Conservation (phyloP, 2,797 vertebrate genomes). For the Molothrus aeneus region DNA sequence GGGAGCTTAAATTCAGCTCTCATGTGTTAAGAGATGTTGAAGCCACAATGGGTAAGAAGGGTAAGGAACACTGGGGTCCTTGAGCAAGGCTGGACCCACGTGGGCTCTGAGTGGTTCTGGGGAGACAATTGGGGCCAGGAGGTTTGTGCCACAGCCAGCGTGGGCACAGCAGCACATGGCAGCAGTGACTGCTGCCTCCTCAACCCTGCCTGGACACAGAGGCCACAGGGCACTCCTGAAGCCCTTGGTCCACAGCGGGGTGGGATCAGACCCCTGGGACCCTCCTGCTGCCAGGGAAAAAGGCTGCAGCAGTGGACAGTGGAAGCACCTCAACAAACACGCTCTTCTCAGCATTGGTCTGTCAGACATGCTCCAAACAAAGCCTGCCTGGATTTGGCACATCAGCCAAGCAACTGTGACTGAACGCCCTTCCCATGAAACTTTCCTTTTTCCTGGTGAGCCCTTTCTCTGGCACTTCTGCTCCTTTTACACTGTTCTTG, state of each 20-base stretch:
- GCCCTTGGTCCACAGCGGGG: not conserved
- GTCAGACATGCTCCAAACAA: not conserved
- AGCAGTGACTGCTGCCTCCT: not conserved
- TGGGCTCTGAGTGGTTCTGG: not conserved
- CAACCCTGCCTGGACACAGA: accelerated
- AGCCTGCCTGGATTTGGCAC: not conserved
- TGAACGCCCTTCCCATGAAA: accelerated
- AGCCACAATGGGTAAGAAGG: not conserved
- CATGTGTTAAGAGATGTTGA: not conserved
- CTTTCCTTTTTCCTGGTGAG: accelerated
- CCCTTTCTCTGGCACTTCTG: not conserved
- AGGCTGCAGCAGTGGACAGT: not conserved
- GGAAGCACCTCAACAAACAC: not conserved
- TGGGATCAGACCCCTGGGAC: not conserved
- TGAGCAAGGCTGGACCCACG: not conserved
- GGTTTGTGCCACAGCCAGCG: not conserved
- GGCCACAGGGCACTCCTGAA: not conserved
- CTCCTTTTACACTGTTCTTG: accelerated
- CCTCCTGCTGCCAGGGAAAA: not conserved
- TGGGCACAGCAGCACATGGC: not conserved
- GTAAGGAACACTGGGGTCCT: accelerated
- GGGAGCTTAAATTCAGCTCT: not conserved
- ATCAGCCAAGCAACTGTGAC: not conserved
- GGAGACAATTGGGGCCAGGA: accelerated
- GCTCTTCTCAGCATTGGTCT: not conserved